Base-by-base conservation (phyloP, 2,797 vertebrate genomes). In the Bradypodion pumilum region DNA sequence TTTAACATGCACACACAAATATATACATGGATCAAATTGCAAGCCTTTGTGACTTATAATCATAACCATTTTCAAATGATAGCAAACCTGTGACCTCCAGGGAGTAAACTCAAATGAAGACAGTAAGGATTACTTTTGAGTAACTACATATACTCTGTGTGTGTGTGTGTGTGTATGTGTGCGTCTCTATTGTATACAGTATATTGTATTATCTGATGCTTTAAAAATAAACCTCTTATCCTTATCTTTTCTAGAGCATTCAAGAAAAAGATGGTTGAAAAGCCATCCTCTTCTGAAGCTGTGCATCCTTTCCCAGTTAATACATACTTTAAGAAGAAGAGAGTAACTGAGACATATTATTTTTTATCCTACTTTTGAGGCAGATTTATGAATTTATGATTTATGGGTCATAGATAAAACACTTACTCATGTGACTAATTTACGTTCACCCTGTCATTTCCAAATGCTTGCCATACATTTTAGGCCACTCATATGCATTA, bases 191-290 rank as follows among this genome's bases (percentile, higher is more conserved):
- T n/a, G n/a, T n/a, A n/a, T n/a, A n/a, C n/a, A n/a, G n/a, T n/a
- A n/a, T n/a, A 46, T 70, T 7, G 46, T 44, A 15, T 49, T 44
- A 42, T 16, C 73, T 1, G 0, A 0, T 40, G 70, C 35, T 35
- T 77, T 40, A 59, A 13, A 56, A 89, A 83, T 86, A 82, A 88
- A 87, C 74, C 56, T 60, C 68, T 73, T 70, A 40, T 81, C 56
- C 73, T 44, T 72, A 82, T 40, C 68, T 42, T 70, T 42, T 42
- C 69, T 25, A 70, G 10, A 70, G 59, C 37, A 77, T 8, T 56
- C 79, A 7, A 1, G 27, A 70, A 78, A 2, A 72, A 72, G 74
- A 82, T 73, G 32, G 0, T 15, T 1, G 40, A 23, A 80, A 63
- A 25, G 0, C 0, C 63, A 46, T 40, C 3, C 76, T 42, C 21